Base-by-base conservation (phyloP, 2,113 vertebrate genomes). In the Tursiops truncatus region DNA sequence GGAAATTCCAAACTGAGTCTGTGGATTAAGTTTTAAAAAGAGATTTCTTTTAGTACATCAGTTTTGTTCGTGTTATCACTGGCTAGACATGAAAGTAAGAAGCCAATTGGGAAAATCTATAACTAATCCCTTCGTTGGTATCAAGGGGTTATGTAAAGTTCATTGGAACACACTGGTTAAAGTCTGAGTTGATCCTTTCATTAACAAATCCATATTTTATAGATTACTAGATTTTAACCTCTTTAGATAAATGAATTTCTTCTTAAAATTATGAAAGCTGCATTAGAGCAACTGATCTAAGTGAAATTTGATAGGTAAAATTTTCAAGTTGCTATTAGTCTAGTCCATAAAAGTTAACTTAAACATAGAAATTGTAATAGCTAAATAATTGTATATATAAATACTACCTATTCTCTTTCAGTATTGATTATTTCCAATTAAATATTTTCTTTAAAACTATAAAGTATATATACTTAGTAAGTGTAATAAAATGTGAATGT, bases 141-240 rank as follows among this genome's bases (percentile, higher is more conserved):
- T 97, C 98, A 98, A 92, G 98, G 98, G 99, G 99, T 99, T 99
- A 99, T 92, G 68, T 95, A 98, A 99, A 99, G 99, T 99, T 99
- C 99, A 99, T 68, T 95, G 63, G 96, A 98, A 99, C 98, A 98
- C 93, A 98, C 95, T 98, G 98, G 97, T 98, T 98, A 97, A 98
- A 97, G 98, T 98, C 98, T 98, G 26, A 98, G 96, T 97, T 97
- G 97, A 95, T 92, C 81, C 14, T 98, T 97, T 98, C 98, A 98
- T 98, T 98, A 98, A 95, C 77, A 98, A 98, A 98, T 98, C 96
- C 70, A 97, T 97, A 98, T 98, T 98, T 98, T 98, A 98, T 96
- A 98, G 76, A 96, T 97, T 91, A 93, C 96, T 92, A 95, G 91
- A 96, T 91, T 97, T 97, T 92, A 98, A 98, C 96, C 96, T 96